phyloP scores from a whole-genome alignment of 2,113 vertebrate genomes.

The Echinops telfairi region DNA sequence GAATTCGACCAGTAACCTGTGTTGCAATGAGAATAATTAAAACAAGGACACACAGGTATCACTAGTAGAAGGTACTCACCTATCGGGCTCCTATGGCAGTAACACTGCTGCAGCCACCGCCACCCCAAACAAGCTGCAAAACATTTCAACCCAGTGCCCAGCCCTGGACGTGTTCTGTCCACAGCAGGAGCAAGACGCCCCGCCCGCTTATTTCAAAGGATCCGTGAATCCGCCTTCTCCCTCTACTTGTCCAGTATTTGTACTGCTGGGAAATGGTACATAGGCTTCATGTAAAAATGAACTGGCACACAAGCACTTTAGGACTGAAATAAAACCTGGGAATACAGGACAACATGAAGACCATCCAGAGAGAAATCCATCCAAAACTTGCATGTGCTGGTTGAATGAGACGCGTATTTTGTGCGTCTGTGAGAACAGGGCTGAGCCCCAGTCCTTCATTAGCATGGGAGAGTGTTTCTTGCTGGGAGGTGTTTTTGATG shows the following conservation, averaged over 20 bases:
- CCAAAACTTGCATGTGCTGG: neutral
- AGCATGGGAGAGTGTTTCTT: neutral
- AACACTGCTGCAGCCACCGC: neutral
- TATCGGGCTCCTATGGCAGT: neutral
- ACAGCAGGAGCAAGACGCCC: neutral
- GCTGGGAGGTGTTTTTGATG: neutral
- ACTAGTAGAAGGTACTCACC: neutral
- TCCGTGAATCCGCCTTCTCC: neutral
- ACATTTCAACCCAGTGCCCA: neutral
- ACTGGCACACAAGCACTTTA: neutral
- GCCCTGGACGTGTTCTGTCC: neutral
- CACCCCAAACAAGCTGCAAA: neutral
- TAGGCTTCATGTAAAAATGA: too few relatives aligned
- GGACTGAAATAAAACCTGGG: neutral
- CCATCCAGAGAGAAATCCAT: neutral
- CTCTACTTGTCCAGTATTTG: neutral
- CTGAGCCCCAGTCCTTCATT: neutral
- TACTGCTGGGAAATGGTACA: neutral
- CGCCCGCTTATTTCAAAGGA: neutral
- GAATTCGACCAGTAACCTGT: conserved; percentile 96
- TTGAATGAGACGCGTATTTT: neutral
- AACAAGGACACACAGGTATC: neutral
- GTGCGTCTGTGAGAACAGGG: neutral
- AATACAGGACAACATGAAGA: neutral
- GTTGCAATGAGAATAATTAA: conserved; percentile 67